These are phyloP conservation scores for Agrochola circellaris DNA, from an alignment of 2,888 invertebrate genomes.

Conservation along the genomic window DNA sequence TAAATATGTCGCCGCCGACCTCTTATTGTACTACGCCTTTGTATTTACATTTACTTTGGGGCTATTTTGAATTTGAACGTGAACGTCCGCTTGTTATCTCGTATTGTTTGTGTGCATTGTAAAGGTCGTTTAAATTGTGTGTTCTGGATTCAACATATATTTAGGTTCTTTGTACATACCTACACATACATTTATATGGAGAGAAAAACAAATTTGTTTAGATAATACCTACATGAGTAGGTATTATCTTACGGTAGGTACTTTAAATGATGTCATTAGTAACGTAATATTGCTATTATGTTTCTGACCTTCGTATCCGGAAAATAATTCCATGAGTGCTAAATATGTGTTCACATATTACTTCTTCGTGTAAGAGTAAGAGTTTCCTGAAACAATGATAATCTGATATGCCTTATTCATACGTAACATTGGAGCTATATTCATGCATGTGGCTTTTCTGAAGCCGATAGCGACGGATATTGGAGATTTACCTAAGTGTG, in stretches of 20 bases:
- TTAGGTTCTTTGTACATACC: conserved; percentile 5
- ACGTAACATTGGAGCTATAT: conserved; percentile 69
- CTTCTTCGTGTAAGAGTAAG: conserved; percentile 8
- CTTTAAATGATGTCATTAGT: conserved; percentile 7
- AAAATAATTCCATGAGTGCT: conserved; percentile 50
- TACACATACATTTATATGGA: conserved; percentile 4
- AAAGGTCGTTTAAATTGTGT: conserved; percentile 72
- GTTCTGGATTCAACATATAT: conserved; percentile 42
- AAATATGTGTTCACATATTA: conserved; percentile 41
- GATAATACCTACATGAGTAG: neutral
- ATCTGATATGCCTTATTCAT: conserved; percentile 63
- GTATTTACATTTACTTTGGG: conserved; percentile 80
- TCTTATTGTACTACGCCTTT: conserved; percentile 81
- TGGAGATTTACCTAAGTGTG: conserved; percentile 88
- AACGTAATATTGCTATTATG: conserved; percentile 14
- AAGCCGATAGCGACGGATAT: conserved; percentile 85
- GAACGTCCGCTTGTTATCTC: conserved; percentile 76
- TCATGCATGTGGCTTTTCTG: conserved; percentile 76
- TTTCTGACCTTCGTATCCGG: conserved; percentile 5
- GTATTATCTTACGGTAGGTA: neutral
- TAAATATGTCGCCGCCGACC: conserved; percentile 82
- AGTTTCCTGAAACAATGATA: conserved; percentile 54
- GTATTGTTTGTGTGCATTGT: conserved; percentile 73
- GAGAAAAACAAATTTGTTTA: conserved; percentile 15
- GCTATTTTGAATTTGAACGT: conserved; percentile 78